A percentile compares a stretch with the other conserved stretches of the same genome.
phyloP scores from a whole-genome alignment of 2,797 vertebrate species.

The Etheostoma perlongum region DNA sequence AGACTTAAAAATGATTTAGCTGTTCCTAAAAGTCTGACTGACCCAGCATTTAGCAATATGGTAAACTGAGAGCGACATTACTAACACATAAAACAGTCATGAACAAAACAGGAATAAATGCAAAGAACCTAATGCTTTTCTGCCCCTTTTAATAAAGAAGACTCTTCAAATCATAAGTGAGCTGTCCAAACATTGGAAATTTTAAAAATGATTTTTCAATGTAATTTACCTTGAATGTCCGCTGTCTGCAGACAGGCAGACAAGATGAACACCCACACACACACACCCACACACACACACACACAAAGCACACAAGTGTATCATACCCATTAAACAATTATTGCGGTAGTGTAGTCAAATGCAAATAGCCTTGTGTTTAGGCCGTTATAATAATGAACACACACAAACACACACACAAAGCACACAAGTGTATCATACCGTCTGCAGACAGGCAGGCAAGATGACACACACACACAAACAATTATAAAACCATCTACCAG shows the following conservation, averaged over 20 bases:
- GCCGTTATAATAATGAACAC: too few species aligned
- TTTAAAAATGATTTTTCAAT: neutral
- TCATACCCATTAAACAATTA: neutral
- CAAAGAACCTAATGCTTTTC: neutral
- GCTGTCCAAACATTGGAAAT: neutral
- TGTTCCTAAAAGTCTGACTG: neutral
- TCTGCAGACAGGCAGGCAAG: neutral
- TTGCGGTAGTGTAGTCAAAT: neutral
- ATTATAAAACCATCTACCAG: slow-evolving; percentile 10
- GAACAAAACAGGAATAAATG: neutral
- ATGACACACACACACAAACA: slow-evolving; percentile 6
- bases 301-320: neutral
- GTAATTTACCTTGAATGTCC: neutral
- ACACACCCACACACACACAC: slow-evolving; percentile 8
- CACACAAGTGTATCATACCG: too few species aligned
- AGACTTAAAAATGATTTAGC: neutral
- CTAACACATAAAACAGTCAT: neutral
- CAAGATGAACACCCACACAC: slow-evolving; percentile 15
- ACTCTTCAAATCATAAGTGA: neutral
- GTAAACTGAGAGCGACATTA: too few species aligned
- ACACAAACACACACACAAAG: neutral
- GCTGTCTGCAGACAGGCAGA: neutral
- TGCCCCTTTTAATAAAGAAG: neutral
- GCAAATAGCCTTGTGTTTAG: too few species aligned
- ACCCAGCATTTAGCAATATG: neutral